A percentile compares a stretch with the other conserved stretches of the same genome.
Evolutionary conservation across 2,797 vertebrate genomes (phyloP).

Genomic region (Potorous gilbertii): DNA sequence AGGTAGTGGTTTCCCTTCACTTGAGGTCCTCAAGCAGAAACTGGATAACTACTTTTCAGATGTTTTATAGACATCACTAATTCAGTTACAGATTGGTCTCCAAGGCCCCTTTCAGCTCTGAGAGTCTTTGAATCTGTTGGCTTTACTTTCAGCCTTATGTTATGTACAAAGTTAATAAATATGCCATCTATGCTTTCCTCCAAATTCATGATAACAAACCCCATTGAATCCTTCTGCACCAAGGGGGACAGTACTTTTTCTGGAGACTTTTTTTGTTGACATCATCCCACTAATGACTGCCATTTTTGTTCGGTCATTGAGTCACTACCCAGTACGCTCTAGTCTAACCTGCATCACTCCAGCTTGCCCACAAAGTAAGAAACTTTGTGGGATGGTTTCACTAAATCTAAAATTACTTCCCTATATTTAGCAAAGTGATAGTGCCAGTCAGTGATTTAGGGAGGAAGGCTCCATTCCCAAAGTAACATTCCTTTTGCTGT

Average conservation of each 20-base stretch:
- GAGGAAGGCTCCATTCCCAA: too few species aligned
- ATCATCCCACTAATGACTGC: not conserved
- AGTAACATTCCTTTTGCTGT: too few species aligned
- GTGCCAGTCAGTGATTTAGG: too few species aligned
- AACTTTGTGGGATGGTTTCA: not conserved
- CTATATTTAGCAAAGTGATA: too few species aligned
- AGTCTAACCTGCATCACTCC: not conserved
- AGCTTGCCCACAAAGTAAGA: not conserved
- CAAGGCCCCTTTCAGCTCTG: conserved; percentile 18
- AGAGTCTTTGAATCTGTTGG: not conserved
- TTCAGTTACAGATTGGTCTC: conserved; percentile 21
- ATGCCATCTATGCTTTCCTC: not conserved
- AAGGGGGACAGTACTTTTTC: not conserved
- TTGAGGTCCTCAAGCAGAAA: not conserved
- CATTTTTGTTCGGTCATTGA: not conserved
- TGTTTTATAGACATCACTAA: not conserved
- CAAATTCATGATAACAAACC: conserved; percentile 19
- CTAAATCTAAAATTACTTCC: too few species aligned
- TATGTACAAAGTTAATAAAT: conserved; percentile 1
- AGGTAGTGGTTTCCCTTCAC: not conserved
- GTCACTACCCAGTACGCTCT: not conserved
- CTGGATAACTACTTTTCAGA: not conserved
- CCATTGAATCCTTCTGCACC: not conserved
- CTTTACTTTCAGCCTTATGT: conserved; percentile 12
- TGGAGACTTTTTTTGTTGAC: not conserved